A percentile compares a stretch with the other conserved stretches of the same genome.
These are phyloP conservation scores for Trichonephila clavata DNA, from an alignment of 1,140 invertebrate genomes.

Conservation along the genomic window DNA sequence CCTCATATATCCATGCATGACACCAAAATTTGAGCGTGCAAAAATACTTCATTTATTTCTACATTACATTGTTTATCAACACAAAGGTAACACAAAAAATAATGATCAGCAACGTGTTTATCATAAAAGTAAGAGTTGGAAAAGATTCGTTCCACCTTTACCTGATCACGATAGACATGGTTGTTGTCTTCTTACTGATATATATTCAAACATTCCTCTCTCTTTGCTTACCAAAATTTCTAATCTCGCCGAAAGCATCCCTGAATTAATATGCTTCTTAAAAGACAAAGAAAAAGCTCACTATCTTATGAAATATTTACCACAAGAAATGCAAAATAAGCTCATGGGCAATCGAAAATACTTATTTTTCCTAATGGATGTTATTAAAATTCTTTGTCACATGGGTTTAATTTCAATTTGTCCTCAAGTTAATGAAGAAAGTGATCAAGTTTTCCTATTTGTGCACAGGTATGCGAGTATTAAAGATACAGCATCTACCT, in stretches of 20 bases:
- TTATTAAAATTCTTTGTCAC: constrained; percentile 84
- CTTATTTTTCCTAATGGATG: constrained; percentile 85
- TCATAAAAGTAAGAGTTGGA: constrained; percentile 84
- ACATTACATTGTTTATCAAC: constrained; percentile 86
- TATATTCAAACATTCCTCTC: constrained; percentile 87
- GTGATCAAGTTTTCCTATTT: constrained; percentile 88
- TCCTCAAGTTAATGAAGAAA: constrained; percentile 85
- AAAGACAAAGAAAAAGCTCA: constrained; percentile 87
- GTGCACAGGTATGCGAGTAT: constrained; percentile 85
- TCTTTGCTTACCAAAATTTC: constrained; percentile 87
- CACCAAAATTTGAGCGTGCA: constrained; percentile 87
- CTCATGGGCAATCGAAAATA: constrained; percentile 85
- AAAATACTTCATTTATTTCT: constrained; percentile 86
- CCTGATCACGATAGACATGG: constrained; percentile 81
- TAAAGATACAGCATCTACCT: constrained; percentile 86
- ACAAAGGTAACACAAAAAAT: constrained; percentile 79
- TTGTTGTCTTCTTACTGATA: constrained; percentile 88
- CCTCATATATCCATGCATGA: not conserved
- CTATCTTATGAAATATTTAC: constrained; percentile 84
- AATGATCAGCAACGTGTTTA: constrained; percentile 79
- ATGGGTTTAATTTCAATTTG: constrained; percentile 89
- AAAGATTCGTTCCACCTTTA: constrained; percentile 87
- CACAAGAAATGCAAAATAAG: constrained; percentile 82
- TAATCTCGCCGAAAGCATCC: constrained; percentile 84
- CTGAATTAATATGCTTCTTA: constrained; percentile 84